Evolutionary conservation across 2,113 vertebrate genomes (phyloP), one percentile per base, ranked within the genome.

Genomic region (Setophaga kirtlandii): DNA sequence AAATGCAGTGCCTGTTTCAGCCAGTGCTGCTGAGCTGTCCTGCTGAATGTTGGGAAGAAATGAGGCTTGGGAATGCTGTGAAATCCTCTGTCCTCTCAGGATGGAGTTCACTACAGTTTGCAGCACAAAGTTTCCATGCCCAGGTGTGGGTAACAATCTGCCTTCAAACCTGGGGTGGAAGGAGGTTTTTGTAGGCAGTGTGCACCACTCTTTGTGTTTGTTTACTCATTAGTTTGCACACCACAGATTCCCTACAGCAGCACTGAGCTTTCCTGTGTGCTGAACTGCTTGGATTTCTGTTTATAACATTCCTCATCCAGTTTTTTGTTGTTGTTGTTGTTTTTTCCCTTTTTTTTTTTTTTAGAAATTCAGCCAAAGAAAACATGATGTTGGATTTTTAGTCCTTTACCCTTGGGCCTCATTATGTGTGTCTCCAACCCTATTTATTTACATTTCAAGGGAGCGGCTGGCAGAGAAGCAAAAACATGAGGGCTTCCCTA

Each of bases 401-500:
- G 89, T 94, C 80, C 64, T 83, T 80, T 96, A 93, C 95, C 86
- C 86, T 81, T 94, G 95, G 81, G 95, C 53, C 91, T 97, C 95
- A 96, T 97, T 97, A 97, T 88, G 44, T 76, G 53, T 80, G 64
- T 60, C 71, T 96, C 91, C 93, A 94, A 62, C 60, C 41, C 44
- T 90, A 77, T 97, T 96, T 97, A 96, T 96, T 97, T 97, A 96
- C 89, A 97, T 97, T 97, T 97, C 97, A 97, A 97, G 95, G 93
- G 62, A 91, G 60, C 92, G 35, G 42, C 39, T 95, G 79, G 83
- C 74, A 96, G 60, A 67, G 47, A 95, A 96, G 13, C 10, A 6
- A 86, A 97, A 96, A 89, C 80, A 94, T 33, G 58, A 89, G 92
- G 83, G 53, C 44, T 95, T 91, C 76, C 90, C 56, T 89, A 41